Conservation (phyloP, 35 echinoderm and acorn worm species). For the Nesometra sesokonis region DNA sequence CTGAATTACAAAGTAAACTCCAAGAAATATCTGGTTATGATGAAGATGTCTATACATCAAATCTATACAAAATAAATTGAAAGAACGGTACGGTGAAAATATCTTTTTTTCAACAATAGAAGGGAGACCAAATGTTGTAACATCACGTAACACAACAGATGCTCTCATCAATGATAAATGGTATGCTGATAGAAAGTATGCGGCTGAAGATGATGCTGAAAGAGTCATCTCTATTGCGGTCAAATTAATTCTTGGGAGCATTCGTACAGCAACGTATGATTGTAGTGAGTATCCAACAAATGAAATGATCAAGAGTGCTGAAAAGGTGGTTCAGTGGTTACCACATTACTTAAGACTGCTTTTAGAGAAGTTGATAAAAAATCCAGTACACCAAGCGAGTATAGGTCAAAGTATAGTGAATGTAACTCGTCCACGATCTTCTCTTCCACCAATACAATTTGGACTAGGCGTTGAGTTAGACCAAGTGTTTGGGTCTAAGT, state of each 20-base stretch:
- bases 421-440: background rate
- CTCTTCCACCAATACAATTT: slow-evolving; percentile 11
- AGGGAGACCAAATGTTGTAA: slow-evolving; percentile 16
- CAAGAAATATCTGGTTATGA: too few relatives aligned
- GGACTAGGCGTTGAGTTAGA: slow-evolving; percentile 22
- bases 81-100: slow-evolving; percentile 10
- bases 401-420: slow-evolving; percentile 13
- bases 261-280: background rate
- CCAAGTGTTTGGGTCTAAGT: slow-evolving; percentile 18
- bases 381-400: slow-evolving; percentile 2
- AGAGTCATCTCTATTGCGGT: background rate
- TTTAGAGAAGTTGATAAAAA: background rate
- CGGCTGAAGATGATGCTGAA: background rate
- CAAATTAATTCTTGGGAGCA: background rate
- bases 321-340: too few relatives aligned
- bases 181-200: background rate
- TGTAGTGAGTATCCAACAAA: background rate
- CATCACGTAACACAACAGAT: background rate
- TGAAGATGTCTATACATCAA: background rate
- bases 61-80: slow-evolving; percentile 9
- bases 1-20: too few relatives aligned
- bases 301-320: background rate
- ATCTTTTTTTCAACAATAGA: slow-evolving; percentile 12
- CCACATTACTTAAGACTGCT: too few relatives aligned
- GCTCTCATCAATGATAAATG: slow-evolving; percentile 3